Base-by-base conservation (phyloP, 30 jellyfish, hydroid and myxozoan species). In the Aurelia sp. region DNA sequence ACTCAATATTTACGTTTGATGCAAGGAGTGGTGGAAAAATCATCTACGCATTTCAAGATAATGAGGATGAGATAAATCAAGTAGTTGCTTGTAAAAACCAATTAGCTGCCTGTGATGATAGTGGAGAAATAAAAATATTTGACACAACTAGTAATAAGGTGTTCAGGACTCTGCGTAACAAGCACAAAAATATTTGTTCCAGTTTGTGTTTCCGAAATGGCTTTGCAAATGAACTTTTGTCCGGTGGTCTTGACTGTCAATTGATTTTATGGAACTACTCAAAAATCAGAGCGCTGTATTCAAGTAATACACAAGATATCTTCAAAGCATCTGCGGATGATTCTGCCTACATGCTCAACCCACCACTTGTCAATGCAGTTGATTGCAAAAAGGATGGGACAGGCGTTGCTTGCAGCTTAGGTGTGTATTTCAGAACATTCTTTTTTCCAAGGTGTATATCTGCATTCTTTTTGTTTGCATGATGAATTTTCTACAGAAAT, bases 211-310 rank as follows among this genome's bases (percentile, higher is more conserved):
- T 85, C 82, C 59, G 89, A 30, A 20, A 84, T 18, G 48, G 40
- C 35, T 35, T 50, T 23, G 35, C 78, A 16, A 68, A 73, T 50
- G 96, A 94, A 40, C 77, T 94, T 19, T 21, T 94, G 17, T 90
- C 96, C 2, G 99, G 94, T 6, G 97, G 99, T 20, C 93, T 94
- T 64, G 99, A 94, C 57, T 88, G 95, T 53, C 96, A 94, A 71
- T 44, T 94, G 57, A 69, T 94, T 21, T 30, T 74, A 19, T 94
- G 99, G 99, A 67, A 94, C 82, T 89, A 41, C 66, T 35, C 83
- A 4, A 79, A 70, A 59, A 87, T 89, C 6, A 83, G 71, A 71
- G 79, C 80, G 9, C 71, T 94, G 20, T 79, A 80, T n/a, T 16
- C 87, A 16, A 63, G 83, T 52, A 84, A 85, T 62, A 78, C 95